phyloP scores from a whole-genome alignment of 2,888 invertebrate genomes.

The Lacanobia oleracea region DNA sequence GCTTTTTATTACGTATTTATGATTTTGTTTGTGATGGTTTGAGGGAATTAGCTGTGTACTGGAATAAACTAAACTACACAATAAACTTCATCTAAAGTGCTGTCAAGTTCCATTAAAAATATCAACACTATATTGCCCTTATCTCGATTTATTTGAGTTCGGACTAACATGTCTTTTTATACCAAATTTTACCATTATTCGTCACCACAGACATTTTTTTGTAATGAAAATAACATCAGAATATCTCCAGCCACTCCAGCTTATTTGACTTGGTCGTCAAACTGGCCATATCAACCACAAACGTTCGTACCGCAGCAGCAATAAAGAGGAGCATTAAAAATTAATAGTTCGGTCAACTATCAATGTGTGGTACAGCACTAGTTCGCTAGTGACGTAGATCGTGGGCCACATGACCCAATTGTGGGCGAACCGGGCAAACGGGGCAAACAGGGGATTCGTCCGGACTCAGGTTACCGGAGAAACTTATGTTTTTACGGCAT shows the following conservation, averaged over 20 bases:
- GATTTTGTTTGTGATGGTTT: neutral
- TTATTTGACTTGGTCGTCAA: conserved; percentile 38
- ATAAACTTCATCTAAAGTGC: neutral
- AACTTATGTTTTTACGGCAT: conserved; percentile 46
- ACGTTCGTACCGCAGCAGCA: conserved; percentile 33
- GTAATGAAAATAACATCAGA: conserved; percentile 4
- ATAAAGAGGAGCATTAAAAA: conserved; percentile 56
- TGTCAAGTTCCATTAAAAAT: neutral
- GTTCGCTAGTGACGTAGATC: conserved; percentile 31
- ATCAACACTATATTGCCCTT: neutral
- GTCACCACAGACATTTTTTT: neutral
- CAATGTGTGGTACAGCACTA: conserved; percentile 53
- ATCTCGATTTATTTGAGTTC: neutral
- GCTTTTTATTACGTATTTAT: conserved; percentile 19
- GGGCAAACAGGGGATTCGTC: conserved; percentile 40
- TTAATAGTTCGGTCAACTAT: conserved; percentile 54
- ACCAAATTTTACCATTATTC: neutral
- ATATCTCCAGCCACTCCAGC: conserved; percentile 9
- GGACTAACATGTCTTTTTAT: neutral
- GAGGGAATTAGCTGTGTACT: neutral
- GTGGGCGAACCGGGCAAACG: conserved; percentile 28
- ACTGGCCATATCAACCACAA: conserved; percentile 36
- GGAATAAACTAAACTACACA: neutral
- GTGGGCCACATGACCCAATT: conserved; percentile 59
- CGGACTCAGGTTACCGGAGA: conserved; percentile 24